A percentile compares a stretch with the other conserved stretches of the same genome.
phyloP scores from a whole-genome alignment of 1,140 invertebrate species.

The Zeugodacus cucurbitae region DNA sequence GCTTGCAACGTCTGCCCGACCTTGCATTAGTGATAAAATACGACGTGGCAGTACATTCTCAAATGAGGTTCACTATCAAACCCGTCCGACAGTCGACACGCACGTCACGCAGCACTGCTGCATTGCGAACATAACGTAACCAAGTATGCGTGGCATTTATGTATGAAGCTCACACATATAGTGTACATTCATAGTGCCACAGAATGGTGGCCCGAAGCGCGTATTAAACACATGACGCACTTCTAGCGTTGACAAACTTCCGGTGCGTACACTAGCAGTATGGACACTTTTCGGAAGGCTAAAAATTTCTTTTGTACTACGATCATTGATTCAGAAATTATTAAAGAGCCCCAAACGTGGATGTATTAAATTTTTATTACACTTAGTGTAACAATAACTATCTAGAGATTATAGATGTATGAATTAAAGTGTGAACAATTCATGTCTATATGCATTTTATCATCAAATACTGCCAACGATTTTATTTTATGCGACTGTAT shows the following conservation, averaged over 20 bases:
- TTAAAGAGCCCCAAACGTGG: not conserved
- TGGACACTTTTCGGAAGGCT: not conserved
- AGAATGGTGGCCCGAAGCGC: slow-evolving; percentile 49
- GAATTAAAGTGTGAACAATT: no score
- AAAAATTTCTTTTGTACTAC: not conserved
- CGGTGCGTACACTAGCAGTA: slow-evolving; percentile 52
- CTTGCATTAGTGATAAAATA: slow-evolving; percentile 54
- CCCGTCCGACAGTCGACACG: slow-evolving; percentile 45
- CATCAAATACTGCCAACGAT: no score
- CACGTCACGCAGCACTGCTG: slow-evolving; percentile 9
- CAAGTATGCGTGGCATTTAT: not conserved
- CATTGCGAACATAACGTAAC: not conserved
- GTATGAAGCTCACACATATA: not conserved
- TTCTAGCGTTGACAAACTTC: slow-evolving; percentile 47
- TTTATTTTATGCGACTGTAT: not conserved
- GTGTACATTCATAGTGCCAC: not conserved
- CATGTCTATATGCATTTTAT: not conserved
- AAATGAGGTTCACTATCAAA: slow-evolving; percentile 38
- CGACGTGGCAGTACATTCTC: slow-evolving; percentile 60
- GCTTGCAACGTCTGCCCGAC: not conserved
- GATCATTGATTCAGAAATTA: not conserved
- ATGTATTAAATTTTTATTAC: not conserved
- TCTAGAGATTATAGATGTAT: no score
- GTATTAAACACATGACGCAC: slow-evolving; percentile 62
- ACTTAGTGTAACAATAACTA: no score